Conservation (phyloP, 2,797 vertebrate genomes). For the Alectoris magna region DNA sequence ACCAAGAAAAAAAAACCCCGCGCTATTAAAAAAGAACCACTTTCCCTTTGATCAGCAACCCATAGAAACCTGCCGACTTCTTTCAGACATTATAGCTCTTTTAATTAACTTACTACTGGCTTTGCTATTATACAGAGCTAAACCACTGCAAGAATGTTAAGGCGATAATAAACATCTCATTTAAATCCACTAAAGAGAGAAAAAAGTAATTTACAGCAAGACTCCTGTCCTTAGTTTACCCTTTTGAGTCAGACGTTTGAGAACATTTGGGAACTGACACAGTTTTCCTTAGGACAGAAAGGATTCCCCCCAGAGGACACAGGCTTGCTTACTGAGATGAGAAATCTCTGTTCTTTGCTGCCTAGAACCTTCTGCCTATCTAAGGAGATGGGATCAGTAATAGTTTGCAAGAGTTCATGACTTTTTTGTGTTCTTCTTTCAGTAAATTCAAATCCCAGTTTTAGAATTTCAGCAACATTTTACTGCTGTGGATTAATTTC, state of each 20-base stretch:
- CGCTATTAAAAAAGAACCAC: conserved; percentile 45
- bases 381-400: not conserved
- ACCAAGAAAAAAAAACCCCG: conserved; percentile 41
- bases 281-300: conserved; percentile 45
- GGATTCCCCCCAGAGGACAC: not conserved
- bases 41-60: conserved; percentile 69
- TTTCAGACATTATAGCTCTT: conserved; percentile 71
- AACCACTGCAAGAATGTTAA: conserved; percentile 65
- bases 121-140: conserved; percentile 72
- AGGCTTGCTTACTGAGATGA: conserved; percentile 3
- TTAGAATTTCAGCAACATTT: not conserved
- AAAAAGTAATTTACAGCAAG: conserved; percentile 56
- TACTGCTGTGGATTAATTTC: not conserved
- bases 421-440: not conserved
- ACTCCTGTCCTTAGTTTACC: conserved; percentile 55
- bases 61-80: conserved; percentile 74
- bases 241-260: conserved; percentile 34
- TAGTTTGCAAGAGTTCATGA: not conserved
- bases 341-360: conserved; percentile 21
- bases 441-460: not conserved
- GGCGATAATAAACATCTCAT: conserved; percentile 65
- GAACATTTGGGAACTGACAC: conserved; percentile 51
- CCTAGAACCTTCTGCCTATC: not conserved
- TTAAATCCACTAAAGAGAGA: conserved; percentile 63
- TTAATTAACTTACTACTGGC: conserved; percentile 77